Evolutionary conservation across 2,113 vertebrate species (phyloP).

Genomic region (Trogon surrucura): DNA sequence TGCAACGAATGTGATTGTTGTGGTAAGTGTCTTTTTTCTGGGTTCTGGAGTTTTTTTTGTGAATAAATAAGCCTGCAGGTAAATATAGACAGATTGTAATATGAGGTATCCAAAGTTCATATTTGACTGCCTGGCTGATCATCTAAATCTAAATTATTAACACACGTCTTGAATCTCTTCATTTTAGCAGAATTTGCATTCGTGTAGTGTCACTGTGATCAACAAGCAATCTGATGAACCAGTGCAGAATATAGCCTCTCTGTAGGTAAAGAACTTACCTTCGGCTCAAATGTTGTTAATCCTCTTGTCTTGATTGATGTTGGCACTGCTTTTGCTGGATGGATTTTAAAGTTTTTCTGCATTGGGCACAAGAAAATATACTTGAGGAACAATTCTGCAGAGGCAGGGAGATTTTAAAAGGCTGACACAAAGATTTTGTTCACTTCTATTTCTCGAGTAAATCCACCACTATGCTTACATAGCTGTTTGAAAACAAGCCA

Average conservation of each 20-base stretch:
- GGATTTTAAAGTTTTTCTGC: neutral
- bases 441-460: neutral
- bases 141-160: neutral
- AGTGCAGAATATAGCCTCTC: neutral
- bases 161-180: neutral
- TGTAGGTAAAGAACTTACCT: neutral
- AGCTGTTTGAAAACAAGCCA: neutral
- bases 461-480: neutral
- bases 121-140: neutral
- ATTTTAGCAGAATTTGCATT: neutral
- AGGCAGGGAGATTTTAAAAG: neutral
- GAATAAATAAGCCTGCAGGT: neutral
- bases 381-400: neutral
- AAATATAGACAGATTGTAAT: neutral
- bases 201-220: neutral
- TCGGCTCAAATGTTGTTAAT: neutral
- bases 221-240: neutral
- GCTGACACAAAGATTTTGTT: neutral
- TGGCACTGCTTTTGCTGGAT: neutral
- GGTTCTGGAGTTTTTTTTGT: neutral
- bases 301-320: neutral
- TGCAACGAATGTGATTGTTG: slow-evolving; percentile 75
- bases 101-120: neutral
- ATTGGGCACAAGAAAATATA: neutral
- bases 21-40: slow-evolving; percentile 75